Percentiles rank a stretch among this genome's conserved stretches.
Conservation (phyloP, 2,888 invertebrate genomes). For the Plebejus argus region DNA sequence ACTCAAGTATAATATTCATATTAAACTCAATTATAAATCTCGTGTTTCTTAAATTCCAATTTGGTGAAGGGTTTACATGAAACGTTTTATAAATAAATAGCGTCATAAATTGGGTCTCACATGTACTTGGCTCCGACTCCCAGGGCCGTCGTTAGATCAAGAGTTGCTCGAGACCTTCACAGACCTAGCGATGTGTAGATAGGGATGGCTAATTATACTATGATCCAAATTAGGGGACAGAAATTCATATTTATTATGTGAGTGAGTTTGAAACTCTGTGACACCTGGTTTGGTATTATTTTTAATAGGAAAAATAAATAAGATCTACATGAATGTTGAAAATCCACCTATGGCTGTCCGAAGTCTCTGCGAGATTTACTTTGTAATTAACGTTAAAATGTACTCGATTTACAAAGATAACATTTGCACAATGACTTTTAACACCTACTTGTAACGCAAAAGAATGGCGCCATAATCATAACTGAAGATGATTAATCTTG, state of each 20-base stretch:
- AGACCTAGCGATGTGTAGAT: slow-evolving; percentile 43
- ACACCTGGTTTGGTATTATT: too few species aligned
- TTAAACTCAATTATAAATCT: not conserved
- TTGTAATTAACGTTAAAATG: too few species aligned
- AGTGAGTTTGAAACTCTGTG: not conserved
- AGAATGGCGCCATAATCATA: too few species aligned
- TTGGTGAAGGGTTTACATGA: not conserved
- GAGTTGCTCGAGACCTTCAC: slow-evolving; percentile 53
- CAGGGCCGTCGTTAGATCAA: slow-evolving; percentile 65
- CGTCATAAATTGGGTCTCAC: slow-evolving; percentile 39
- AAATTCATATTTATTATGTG: not conserved
- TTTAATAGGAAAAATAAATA: too few species aligned
- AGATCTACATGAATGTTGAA: too few species aligned
- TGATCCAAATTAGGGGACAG: not conserved
- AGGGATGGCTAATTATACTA: not conserved
- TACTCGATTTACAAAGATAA: too few species aligned
- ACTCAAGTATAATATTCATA: too few species aligned
- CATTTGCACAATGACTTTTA: too few species aligned
- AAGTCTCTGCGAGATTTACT: too few species aligned
- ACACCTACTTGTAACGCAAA: too few species aligned
- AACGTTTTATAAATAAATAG: slow-evolving; percentile 28
- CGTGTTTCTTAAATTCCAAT: not conserved
- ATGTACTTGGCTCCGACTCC: slow-evolving; percentile 44
- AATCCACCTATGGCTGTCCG: too few species aligned
- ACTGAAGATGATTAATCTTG: too few species aligned